phyloP scores from a whole-genome alignment of 2,888 invertebrate genomes.

The Eulithis testata region DNA sequence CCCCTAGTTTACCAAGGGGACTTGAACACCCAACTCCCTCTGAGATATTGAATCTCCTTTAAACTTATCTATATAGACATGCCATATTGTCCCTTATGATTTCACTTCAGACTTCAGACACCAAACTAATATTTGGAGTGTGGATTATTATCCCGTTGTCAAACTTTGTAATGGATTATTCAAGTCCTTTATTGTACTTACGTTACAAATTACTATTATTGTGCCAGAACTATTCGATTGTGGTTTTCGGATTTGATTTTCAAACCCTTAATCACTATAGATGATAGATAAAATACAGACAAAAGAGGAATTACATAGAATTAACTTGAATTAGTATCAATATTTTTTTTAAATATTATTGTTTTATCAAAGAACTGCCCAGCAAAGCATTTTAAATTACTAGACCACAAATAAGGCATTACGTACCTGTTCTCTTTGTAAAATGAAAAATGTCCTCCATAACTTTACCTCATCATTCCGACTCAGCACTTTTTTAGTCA shows the following conservation, averaged over 20 bases:
- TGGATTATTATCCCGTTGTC: conserved; percentile 11
- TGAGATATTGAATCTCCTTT: neutral
- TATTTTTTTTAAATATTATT: no score
- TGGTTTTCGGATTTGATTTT: neutral
- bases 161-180: conserved; percentile 23
- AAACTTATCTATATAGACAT: conserved; percentile 4
- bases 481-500: neutral
- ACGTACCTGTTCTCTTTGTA: neutral
- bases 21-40: no score
- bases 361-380: no score
- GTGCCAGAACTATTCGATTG: neutral
- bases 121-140: conserved; percentile 8
- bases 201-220: conserved; percentile 5
- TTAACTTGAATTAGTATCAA: no score
- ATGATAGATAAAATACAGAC: no score
- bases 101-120: conserved; percentile 10
- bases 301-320: no score
- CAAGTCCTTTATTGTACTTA: conserved; percentile 2
- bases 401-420: no score
- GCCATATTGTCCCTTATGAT: conserved; percentile 1
- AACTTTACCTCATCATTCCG: neutral
- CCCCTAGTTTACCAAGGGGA: no score
- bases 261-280: no score
- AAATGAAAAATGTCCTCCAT: neutral
- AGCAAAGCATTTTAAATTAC: no score